These are phyloP conservation scores for Brachionus rotundiformis DNA, from an alignment of 1,140 invertebrate genomes.

Conservation along the genomic window DNA sequence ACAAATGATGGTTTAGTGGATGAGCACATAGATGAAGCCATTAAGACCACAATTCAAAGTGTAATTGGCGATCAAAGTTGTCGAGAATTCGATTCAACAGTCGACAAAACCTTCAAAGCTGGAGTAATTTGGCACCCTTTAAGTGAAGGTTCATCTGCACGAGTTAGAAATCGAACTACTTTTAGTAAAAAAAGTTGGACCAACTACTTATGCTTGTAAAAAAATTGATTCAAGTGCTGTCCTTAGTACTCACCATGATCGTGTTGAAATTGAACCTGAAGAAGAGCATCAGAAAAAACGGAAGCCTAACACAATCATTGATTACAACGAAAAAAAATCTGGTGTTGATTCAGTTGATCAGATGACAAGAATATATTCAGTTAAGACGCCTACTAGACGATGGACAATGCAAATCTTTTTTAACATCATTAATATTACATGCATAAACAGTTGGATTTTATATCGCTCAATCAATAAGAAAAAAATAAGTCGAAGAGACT, in stretches of 20 bases:
- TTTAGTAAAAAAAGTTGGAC: neutral
- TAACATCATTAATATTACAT: neutral
- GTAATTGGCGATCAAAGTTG: neutral
- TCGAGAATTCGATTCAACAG: neutral
- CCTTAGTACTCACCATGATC: conserved; percentile 6
- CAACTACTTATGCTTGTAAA: neutral
- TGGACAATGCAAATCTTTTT: conserved; percentile 4
- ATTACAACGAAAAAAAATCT: conserved; percentile 24
- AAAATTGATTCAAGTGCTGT: neutral
- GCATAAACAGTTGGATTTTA: conserved; percentile 14
- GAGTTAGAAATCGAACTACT: neutral
- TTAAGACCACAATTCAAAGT: neutral
- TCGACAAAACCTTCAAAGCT: neutral
- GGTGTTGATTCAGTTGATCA: conserved; percentile 5
- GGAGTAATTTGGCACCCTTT: neutral
- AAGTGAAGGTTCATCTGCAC: neutral
- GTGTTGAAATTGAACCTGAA: conserved; percentile 13
- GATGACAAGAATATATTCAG: conserved; percentile 29
- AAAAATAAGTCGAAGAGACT: conserved; percentile 5
- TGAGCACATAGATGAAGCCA: neutral
- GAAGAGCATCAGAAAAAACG: neutral
- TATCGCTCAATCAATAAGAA: conserved; percentile 5
- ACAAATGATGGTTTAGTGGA: too few species aligned
- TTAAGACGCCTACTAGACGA: neutral
- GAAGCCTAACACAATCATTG: conserved; percentile 20